phyloP scores from a whole-genome alignment of 2,888 invertebrate species.

The Clitarchus hookeri region DNA sequence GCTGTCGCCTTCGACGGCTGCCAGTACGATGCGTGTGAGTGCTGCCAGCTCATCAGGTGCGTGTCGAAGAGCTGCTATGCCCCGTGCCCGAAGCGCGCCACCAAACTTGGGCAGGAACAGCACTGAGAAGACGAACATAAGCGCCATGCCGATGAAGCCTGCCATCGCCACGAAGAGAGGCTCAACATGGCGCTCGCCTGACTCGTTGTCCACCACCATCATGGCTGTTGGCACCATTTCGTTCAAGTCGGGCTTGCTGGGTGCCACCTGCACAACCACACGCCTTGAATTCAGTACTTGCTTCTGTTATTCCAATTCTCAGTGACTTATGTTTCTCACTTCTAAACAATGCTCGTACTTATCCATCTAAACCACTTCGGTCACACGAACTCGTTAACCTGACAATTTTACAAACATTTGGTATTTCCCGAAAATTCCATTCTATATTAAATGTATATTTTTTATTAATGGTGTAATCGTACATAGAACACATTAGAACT shows the following conservation, averaged over 20 bases:
- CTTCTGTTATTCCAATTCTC: too few relatives aligned
- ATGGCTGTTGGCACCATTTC: slow-evolving; percentile 34
- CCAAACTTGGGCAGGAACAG: slow-evolving; percentile 58
- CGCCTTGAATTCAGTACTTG: too few relatives aligned
- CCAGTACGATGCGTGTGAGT: slow-evolving; percentile 53
- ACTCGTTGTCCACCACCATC: slow-evolving; percentile 49
- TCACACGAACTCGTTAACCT: too few relatives aligned
- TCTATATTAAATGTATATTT: too few relatives aligned
- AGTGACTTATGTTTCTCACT: too few relatives aligned
- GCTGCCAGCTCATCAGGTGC: slow-evolving; percentile 51
- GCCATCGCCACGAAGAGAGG: slow-evolving; percentile 63
- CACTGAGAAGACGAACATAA: slow-evolving; percentile 59
- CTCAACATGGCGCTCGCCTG: slow-evolving; percentile 54
- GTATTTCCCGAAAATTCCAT: too few relatives aligned
- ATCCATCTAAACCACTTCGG: too few relatives aligned
- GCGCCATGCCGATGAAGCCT: slow-evolving; percentile 62
- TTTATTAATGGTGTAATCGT: too few relatives aligned
- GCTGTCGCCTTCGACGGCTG: slow-evolving; percentile 57
- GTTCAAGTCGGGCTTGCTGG: slow-evolving; percentile 12
- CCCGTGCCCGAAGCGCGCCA: slow-evolving; percentile 48
- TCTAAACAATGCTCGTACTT: too few relatives aligned
- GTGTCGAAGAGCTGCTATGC: slow-evolving; percentile 47
- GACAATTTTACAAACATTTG: too few relatives aligned
- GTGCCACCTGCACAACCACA: neutral
- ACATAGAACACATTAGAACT: too few relatives aligned